A percentile compares a stretch with the other conserved stretches of the same genome.
Conservation (phyloP, 2,888 invertebrate genomes). For the Acrobasis repandana region DNA sequence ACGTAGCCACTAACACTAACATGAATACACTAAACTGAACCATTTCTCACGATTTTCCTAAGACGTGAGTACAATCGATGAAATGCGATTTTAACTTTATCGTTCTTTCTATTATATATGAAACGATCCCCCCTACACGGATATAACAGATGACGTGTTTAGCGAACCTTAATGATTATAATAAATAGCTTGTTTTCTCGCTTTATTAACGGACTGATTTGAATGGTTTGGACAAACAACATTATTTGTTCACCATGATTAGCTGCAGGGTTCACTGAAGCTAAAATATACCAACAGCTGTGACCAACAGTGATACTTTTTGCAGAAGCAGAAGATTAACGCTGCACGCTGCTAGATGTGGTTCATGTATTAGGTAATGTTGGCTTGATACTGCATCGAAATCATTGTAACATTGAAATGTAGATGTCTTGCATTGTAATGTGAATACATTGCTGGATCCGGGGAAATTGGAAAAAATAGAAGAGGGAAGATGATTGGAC, state of each 20-base stretch:
- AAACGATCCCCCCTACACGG: constrained; percentile 1
- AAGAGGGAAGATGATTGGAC: no score
- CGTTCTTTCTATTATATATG: constrained; percentile 11
- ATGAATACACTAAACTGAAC: constrained; percentile 25
- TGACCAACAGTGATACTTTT: no score
- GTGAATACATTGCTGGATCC: no score
- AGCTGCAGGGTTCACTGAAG: constrained; percentile 7
- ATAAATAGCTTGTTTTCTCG: constrained; percentile 44
- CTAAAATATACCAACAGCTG: not conserved
- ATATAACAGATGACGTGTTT: constrained; percentile 41
- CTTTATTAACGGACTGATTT: constrained; percentile 35
- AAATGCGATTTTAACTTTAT: not conserved
- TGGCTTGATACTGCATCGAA: no score
- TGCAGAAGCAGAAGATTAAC: no score
- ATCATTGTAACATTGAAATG: no score
- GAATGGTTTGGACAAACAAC: constrained; percentile 36
- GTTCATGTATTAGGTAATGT: no score
- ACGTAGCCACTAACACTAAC: constrained; percentile 39
- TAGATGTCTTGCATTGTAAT: no score
- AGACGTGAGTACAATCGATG: not conserved
- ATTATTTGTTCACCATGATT: constrained; percentile 4
- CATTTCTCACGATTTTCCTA: not conserved
- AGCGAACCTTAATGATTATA: constrained; percentile 39
- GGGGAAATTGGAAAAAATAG: no score
- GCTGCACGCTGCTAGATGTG: no score